Conservation (phyloP, 2,888 invertebrate species). For the Drosophila lacicola region DNA sequence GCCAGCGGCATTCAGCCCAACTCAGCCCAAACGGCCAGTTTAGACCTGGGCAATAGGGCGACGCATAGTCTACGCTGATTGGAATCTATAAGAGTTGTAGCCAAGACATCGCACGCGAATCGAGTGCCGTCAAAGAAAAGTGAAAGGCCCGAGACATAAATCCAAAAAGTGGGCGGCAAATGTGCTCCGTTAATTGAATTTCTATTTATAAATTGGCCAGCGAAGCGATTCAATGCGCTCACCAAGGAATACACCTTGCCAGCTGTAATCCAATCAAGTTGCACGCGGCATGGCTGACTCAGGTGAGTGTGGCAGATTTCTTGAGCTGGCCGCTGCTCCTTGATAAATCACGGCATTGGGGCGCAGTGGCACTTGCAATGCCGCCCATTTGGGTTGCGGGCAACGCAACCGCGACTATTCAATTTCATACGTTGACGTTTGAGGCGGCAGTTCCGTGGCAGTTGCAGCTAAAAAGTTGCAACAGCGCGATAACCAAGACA, state of each 20-base stretch:
- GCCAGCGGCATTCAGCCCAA: constrained; percentile 49
- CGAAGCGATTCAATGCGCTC: constrained; percentile 55
- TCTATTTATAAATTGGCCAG: constrained; percentile 64
- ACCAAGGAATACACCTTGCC: constrained; percentile 35
- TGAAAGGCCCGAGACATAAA: constrained; percentile 61
- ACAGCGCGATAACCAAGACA: constrained; percentile 61
- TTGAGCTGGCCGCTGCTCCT: constrained; percentile 18
- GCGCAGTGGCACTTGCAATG: constrained; percentile 4
- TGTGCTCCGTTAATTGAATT: constrained; percentile 64
- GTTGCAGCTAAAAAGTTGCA: constrained; percentile 56
- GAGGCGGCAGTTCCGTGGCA: constrained; percentile 50
- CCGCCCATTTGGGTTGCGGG: constrained; percentile 1
- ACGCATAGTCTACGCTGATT: constrained; percentile 68
- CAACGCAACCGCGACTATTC: constrained; percentile 77
- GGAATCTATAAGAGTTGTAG: constrained; percentile 59
- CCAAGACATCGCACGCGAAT: constrained; percentile 71
- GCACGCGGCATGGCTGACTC: constrained; percentile 80
- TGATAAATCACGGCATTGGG: constrained; percentile 48
- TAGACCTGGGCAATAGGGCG: constrained; percentile 28
- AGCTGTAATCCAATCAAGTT: constrained; percentile 43
- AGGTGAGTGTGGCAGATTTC: constrained; percentile 71
- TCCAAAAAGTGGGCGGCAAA: constrained; percentile 28
- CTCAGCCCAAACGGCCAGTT: constrained; percentile 56
- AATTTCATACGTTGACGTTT: constrained; percentile 72
- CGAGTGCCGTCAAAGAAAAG: constrained; percentile 54